phyloP scores from a whole-genome alignment of 2,888 invertebrate genomes.

The Xanthia icteritia region DNA sequence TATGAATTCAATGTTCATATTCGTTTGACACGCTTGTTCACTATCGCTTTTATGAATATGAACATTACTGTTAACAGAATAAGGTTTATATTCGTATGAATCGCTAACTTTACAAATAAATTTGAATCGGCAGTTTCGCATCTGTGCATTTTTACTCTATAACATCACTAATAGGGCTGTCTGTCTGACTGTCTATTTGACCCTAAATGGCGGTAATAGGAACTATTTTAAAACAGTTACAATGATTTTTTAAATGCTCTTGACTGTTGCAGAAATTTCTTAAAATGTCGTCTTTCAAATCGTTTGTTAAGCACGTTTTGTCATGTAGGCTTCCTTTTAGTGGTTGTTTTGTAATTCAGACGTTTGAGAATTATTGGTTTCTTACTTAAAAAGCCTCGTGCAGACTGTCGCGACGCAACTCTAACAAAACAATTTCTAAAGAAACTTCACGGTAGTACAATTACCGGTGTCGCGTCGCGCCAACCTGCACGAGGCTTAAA shows the following conservation, averaged over 20 bases:
- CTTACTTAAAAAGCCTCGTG: background rate
- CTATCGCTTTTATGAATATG: background rate
- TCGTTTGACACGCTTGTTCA: background rate
- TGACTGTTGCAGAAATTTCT: background rate
- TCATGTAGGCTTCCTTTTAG: background rate
- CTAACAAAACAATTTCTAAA: too few relatives aligned
- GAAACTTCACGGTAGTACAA: too few relatives aligned
- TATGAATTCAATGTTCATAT: background rate
- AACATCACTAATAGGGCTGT: conserved; percentile 35
- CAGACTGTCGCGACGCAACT: too few relatives aligned
- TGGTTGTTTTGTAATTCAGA: background rate
- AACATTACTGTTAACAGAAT: background rate
- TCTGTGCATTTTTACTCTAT: conserved; percentile 15
- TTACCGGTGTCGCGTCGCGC: too few relatives aligned
- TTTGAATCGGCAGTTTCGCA: background rate
- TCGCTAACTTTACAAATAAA: background rate
- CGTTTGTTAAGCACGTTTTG: background rate
- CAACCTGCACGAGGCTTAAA: too few relatives aligned
- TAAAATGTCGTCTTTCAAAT: too few relatives aligned
- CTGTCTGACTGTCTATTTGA: conserved; percentile 52
- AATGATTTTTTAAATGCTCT: conserved; percentile 33
- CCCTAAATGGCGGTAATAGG: conserved; percentile 26
- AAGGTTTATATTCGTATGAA: background rate
- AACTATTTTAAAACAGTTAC: conserved; percentile 43
- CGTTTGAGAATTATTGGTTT: background rate